Base-by-base conservation (phyloP, 2,888 invertebrate species). In the Drosophila neonasuta region DNA sequence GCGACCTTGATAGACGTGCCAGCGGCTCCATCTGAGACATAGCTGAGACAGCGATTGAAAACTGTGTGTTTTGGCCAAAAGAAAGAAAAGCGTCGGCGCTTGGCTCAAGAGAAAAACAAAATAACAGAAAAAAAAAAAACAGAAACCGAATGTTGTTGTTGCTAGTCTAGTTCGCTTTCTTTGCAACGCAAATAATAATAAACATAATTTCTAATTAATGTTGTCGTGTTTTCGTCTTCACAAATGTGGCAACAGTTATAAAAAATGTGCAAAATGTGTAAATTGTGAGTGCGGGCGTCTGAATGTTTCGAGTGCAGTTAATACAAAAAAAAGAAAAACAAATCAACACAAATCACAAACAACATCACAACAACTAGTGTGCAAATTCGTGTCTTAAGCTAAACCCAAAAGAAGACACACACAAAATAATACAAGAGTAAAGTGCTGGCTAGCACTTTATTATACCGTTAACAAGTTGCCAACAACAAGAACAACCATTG, bases 1-100 rank as follows among this genome's bases (percentile, higher is more conserved):
- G 90, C 90, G 90, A 91, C 90, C 90, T 91, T 91, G 91, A 90
- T 90, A 90, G 91, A 90, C 90, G 89, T 89, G 83, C 85, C 81
- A 88, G 88, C 91, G 88, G 88, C 74, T 71, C 24, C 9, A 63
- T 41, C 67, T 8, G 15, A 55, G 45, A 46, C 45, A n/a, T 29
- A n/a, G 24, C 45, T 41, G 32, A 58, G 54, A 77, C 39, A 67
- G 65, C 41, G 48, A 41, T 15, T n/a, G 29, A 42, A 15, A 49
- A 24, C 24, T 24, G 2, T 24, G 8, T 42, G 41, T 42, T 30
- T 34, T 24, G 36, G 32, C 17, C 41, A 45, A 41, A 36, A 55
- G 11, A 67, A 54, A 66, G 50, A 48, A 55, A 63, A 59, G 24
- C 64, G 56, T 57, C 70, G 60, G 48, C 59, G 49, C 20, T 41